Base-by-base conservation (phyloP, 2,113 vertebrate species). In the Paradisaea rubra region DNA sequence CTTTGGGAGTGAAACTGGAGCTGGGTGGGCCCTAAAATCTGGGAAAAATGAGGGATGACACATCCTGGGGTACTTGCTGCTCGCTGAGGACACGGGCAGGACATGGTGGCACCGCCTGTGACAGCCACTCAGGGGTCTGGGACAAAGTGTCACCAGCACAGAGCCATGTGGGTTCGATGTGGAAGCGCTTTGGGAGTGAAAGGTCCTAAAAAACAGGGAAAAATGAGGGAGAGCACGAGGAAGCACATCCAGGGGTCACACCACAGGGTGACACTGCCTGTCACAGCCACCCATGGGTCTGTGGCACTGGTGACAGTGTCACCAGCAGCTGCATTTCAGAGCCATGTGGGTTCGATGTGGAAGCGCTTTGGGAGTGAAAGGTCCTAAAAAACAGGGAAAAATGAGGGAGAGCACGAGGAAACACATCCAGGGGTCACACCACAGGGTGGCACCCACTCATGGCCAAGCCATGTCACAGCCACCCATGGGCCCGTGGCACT, bases 351-450 rank as follows among this genome's bases (percentile, higher is more conserved):
- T 15, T 35, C 9, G 56, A 25, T 33, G 22, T 6, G 28, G 15
- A 49, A n/a, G 13, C 1, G 30, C 13, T n/a, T 52, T 41, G 47
- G 30, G 4, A 41, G 23, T 5, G 18, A 52, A 63, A 42, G 14
- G 33, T 52, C 59, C 3, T 42, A 22, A 78, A n/a, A 78, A 39
- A 28, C 47, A 17, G 47, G 49, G 24, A 0, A 11, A 21, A 56
- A n/a, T 33, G 31, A 44, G 11, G 37, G 10, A 17, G 59, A 42
- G 31, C 31, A 19, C 0, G 0, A 44, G 39, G 3, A 7, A 8
- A 19, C 31, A 24, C 87, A 37, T 13, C 20, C 61, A 9, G 11
- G 39, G 24, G 20, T 24, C 12, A 30, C 49, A 11, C 24, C 17
- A 11, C 3, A 1, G 30, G 52, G 7, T 54, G 42, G 16, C 11